Conservation (phyloP, 1,140 invertebrate species). For the Tetragonula clypearis region DNA sequence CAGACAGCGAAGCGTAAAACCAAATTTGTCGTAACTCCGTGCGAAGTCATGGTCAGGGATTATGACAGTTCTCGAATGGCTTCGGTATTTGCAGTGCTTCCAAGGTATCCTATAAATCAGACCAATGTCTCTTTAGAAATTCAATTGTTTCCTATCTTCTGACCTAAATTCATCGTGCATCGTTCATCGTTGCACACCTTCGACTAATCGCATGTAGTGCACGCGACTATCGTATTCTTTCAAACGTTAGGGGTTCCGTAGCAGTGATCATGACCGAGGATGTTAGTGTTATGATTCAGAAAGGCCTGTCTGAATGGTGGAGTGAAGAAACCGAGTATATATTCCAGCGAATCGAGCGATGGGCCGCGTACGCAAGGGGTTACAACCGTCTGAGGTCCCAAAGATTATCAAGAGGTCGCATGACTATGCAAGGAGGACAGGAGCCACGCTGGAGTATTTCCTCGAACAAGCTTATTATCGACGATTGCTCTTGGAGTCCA, state of each 20-base stretch:
- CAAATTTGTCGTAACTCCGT: slow-evolving; percentile 24
- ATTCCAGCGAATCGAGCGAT: slow-evolving; percentile 77
- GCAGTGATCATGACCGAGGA: slow-evolving; percentile 26
- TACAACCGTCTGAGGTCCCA: slow-evolving; percentile 76
- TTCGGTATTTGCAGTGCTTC: slow-evolving; percentile 69
- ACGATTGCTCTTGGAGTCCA: slow-evolving; percentile 55
- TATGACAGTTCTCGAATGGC: slow-evolving; percentile 54
- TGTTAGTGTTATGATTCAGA: slow-evolving; percentile 53
- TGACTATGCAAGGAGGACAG: slow-evolving; percentile 70
- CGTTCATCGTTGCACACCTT: too few species aligned
- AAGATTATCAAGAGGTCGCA: slow-evolving; percentile 66
- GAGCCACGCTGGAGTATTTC: slow-evolving; percentile 61
- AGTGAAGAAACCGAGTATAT: slow-evolving; percentile 76
- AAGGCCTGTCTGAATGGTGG: slow-evolving; percentile 76
- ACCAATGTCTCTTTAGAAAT: not conserved
- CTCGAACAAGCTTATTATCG: slow-evolving; percentile 62
- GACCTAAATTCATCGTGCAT: not conserved
- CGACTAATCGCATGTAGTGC: not conserved
- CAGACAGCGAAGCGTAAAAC: not conserved
- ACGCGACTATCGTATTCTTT: not conserved
- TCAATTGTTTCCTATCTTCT: slow-evolving; percentile 8
- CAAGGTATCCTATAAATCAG: slow-evolving; percentile 60
- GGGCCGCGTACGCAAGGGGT: slow-evolving; percentile 74
- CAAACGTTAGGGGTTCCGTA: not conserved
- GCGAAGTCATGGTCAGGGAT: slow-evolving; percentile 58